Evolutionary conservation across 1,140 invertebrate genomes (phyloP).

Genomic region (Heterodera carotae): DNA sequence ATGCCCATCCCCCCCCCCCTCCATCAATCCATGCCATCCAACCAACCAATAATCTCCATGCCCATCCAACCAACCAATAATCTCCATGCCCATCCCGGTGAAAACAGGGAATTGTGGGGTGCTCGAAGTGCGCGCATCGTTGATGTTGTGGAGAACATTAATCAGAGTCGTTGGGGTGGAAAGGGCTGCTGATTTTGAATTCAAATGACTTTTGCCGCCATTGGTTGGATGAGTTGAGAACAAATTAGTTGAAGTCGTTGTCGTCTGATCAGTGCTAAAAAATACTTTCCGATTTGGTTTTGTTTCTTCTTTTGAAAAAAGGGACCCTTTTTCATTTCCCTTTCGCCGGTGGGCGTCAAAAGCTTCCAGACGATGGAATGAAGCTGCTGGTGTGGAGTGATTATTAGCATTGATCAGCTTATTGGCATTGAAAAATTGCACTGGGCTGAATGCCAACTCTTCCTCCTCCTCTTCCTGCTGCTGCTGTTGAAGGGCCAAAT

Average conservation of each 20-base stretch:
- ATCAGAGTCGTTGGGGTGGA: neutral
- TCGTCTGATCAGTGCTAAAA: neutral
- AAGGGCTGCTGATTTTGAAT: neutral
- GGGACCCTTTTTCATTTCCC: neutral
- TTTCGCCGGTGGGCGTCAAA: neutral
- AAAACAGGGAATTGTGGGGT: conserved; percentile 29
- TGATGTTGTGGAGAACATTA: neutral
- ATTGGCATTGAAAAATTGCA: neutral
- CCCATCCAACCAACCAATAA: conserved; percentile 3
- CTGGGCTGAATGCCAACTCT: conserved; percentile 13
- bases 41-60: neutral
- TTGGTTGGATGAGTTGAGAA: neutral
- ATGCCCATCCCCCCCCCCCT: neutral
- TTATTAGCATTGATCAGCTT: neutral
- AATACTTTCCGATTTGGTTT: neutral
- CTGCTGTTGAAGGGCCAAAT: neutral
- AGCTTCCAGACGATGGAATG: neutral
- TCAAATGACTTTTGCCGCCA: neutral
- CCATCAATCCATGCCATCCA: neutral
- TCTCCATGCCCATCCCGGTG: conserved; percentile 26
- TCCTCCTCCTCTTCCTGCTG: conserved; percentile 2
- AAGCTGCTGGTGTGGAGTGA: neutral
- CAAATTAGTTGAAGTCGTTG: neutral
- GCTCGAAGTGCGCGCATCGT: neutral
- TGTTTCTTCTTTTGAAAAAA: neutral